Evolutionary conservation across 2,113 vertebrate genomes (phyloP).

Genomic region (Peromyscus leucopus): DNA sequence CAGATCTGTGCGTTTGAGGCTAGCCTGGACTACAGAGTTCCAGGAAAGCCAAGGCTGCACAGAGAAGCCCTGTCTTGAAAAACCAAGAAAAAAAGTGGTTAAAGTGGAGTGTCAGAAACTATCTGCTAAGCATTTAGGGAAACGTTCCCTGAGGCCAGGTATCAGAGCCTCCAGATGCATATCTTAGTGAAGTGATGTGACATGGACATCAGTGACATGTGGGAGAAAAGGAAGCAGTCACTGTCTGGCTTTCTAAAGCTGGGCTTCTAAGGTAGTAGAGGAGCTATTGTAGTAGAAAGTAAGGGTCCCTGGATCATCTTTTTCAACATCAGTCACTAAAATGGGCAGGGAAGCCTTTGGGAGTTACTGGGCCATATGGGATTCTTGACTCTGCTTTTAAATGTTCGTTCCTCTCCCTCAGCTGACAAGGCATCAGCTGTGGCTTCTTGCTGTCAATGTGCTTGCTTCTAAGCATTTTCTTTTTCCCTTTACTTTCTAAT

Average conservation of each 20-base stretch:
- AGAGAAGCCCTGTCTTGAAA: not conserved
- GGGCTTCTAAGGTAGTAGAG: not conserved
- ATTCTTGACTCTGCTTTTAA: not conserved
- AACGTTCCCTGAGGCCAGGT: not conserved
- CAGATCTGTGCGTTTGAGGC: not conserved
- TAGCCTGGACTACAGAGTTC: not conserved
- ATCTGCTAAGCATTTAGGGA: not conserved
- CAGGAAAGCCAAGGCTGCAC: not conserved
- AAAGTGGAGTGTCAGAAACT: not conserved
- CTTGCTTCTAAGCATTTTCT: not conserved
- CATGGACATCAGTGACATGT: not conserved
- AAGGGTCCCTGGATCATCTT: not conserved
- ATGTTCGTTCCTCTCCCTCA: not conserved
- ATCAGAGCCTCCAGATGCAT: not conserved
- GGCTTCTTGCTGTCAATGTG: not conserved
- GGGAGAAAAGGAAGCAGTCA: not conserved
- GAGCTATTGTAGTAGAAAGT: not conserved
- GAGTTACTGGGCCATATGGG: not conserved
- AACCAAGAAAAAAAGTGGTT: not conserved
- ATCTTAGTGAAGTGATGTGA: not conserved
- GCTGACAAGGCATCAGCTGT: not conserved
- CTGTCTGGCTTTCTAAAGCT: not conserved
- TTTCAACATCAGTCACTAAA: not conserved
- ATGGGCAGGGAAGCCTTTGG: not conserved
- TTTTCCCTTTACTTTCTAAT: not conserved